These are phyloP conservation scores for Tachina grossa DNA, from an alignment of 2,888 invertebrate genomes.

Conservation along the genomic window DNA sequence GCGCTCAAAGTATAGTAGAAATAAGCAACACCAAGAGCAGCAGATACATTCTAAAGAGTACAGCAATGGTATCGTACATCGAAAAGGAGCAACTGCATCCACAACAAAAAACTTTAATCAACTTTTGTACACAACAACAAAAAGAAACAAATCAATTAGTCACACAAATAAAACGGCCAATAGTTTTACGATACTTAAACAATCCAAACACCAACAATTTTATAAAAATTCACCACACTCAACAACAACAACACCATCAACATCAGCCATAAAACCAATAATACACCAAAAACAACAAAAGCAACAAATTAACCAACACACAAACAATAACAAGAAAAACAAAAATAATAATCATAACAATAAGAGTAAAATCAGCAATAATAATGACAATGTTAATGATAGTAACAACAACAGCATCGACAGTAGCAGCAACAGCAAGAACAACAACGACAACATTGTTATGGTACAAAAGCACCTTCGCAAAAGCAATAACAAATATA, in stretches of 20 bases:
- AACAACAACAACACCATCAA: constrained; percentile 45
- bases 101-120: constrained; percentile 56
- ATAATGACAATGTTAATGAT: constrained; percentile 65
- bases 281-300: constrained; percentile 41
- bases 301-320: constrained; percentile 46
- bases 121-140: constrained; percentile 62
- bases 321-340: constrained; percentile 72
- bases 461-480: constrained; percentile 65
- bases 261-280: constrained; percentile 9
- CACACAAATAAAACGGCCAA: constrained; percentile 56
- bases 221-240: constrained; percentile 58
- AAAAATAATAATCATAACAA: constrained; percentile 68
- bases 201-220: constrained; percentile 53
- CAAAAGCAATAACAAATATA: constrained; percentile 65
- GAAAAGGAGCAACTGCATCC: constrained; percentile 32
- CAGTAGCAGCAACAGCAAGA: constrained; percentile 70
- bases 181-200: constrained; percentile 53
- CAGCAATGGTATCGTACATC: constrained; percentile 15
- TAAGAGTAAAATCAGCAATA: constrained; percentile 68
- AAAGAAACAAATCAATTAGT: constrained; percentile 42
- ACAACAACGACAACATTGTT: constrained; percentile 45
- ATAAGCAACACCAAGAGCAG: constrained; percentile 13
- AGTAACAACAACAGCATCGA: constrained; percentile 71
- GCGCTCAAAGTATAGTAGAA: constrained; percentile 12
- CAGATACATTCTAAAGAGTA: constrained; percentile 7